Conservation (phyloP, 2,113 vertebrate genomes). For the Zosterops hypoxanthus region DNA sequence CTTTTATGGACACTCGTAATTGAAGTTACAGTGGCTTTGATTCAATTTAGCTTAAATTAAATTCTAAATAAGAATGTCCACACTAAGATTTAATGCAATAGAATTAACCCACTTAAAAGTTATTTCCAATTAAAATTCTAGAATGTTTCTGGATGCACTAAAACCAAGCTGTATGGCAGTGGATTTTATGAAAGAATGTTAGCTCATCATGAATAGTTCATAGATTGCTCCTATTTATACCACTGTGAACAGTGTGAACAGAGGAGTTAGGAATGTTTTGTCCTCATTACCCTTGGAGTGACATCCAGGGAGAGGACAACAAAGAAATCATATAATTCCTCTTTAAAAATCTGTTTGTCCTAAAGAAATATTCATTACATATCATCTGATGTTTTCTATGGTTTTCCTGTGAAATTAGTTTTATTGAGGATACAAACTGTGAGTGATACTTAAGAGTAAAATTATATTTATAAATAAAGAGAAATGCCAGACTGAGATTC, state of each 20-base stretch:
- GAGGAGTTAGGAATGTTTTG: background rate
- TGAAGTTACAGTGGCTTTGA: conserved; percentile 56
- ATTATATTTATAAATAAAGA: background rate
- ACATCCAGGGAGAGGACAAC: background rate
- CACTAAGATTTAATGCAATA: conserved; percentile 40
- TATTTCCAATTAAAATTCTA: conserved; percentile 45
- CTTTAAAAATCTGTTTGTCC: background rate
- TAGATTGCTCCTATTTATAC: background rate
- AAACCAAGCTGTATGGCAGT: background rate
- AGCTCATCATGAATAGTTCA: background rate
- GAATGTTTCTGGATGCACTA: background rate
- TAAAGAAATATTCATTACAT: background rate
- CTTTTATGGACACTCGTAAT: conserved; percentile 50
- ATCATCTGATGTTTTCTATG: background rate
- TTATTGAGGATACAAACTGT: background rate
- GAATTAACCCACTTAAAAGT: conserved; percentile 48
- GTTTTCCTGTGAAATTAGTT: background rate
- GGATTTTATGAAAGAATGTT: background rate
- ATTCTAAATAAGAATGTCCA: conserved; percentile 39
- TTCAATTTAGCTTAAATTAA: conserved; percentile 56
- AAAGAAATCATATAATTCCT: background rate
- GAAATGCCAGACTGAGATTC: background rate
- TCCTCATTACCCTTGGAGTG: background rate
- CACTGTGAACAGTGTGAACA: background rate
- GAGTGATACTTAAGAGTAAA: background rate